Evolutionary conservation across 1,140 invertebrate species (phyloP), one percentile per base, ranked within the genome.

Genomic region (Cydia amplana): DNA sequence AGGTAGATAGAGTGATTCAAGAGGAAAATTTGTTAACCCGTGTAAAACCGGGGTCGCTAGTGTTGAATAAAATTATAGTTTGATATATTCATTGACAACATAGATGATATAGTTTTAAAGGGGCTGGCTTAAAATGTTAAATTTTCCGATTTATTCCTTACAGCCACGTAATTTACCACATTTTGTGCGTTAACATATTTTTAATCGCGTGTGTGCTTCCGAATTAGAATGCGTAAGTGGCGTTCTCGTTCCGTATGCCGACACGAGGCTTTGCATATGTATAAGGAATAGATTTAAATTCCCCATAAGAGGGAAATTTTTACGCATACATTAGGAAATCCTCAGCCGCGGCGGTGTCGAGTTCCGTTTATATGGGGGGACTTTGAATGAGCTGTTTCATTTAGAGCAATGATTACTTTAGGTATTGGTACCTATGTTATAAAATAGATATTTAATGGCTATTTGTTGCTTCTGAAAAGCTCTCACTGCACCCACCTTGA

Each of bases 281-380:
- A 73, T 73, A 73, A 49, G 72, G 72, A 32, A 55, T 55, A 51
- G 72, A 73, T 73, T 73, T 46, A 73, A 73, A 73, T 73, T 73
- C 43, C 72, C 43, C 72, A 43, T 28, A 25, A 49, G 43, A 18
- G 23, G 72, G 72, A 51, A 60, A 73, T 73, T 73, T 73, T 73
- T 73, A 73, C 72, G 72, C 72, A 73, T 73, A 55, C 16, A 51
- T 73, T 73, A 73, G 72, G 46, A 55, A 49, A 49, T 55, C 46
- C 72, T 14, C 72, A 73, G 16, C 40, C 12, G 28, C 16, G 32
- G 70, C n/a, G 32, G 36, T 72, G 32, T 25, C 32, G 63, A 9
- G 55, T 63, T 18, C 9, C 23, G 23, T 67, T 55, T 67, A 67
- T 23, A n/a, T 16, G 28, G 64, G 64, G 64, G 25, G 32, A 28